Percentiles rank a stretch among this genome's conserved stretches.
phyloP scores from a whole-genome alignment of 2,113 vertebrate species.

The Zosterops borbonicus region DNA sequence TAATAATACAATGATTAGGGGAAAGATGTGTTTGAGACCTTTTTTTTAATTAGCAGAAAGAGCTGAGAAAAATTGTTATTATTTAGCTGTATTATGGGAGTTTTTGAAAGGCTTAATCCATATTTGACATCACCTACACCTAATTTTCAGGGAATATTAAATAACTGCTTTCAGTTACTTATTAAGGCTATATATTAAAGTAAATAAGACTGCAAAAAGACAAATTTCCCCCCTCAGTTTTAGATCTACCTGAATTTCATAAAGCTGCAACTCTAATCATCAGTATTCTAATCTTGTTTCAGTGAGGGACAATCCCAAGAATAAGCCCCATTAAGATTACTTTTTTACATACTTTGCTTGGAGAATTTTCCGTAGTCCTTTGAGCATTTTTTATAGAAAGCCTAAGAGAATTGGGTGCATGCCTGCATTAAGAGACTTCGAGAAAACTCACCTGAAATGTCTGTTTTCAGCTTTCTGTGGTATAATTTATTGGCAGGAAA shows the following conservation, averaged over 20 bases:
- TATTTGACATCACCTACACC: conserved; percentile 9
- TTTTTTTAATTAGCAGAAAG: conserved; percentile 34
- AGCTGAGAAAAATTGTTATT: conserved; percentile 22
- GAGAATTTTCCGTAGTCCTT: background rate
- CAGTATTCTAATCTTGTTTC: background rate
- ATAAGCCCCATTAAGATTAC: background rate
- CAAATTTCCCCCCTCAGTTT: background rate
- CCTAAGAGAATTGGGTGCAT: background rate
- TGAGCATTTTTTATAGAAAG: background rate
- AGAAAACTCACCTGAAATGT: background rate
- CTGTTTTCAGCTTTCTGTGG: background rate
- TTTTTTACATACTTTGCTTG: background rate
- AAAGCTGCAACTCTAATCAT: background rate
- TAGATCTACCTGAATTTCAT: background rate
- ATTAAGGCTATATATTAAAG: conserved; percentile 49
- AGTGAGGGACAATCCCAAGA: background rate
- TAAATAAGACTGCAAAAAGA: conserved; percentile 1
- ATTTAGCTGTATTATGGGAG: background rate
- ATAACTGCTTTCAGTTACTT: conserved; percentile 37
- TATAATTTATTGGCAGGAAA: background rate
- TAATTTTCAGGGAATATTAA: conserved; percentile 47
- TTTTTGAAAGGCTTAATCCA: conserved; percentile 23
- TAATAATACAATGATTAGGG: conserved; percentile 29
- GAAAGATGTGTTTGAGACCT: background rate
- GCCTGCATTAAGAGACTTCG: background rate